phyloP scores from a whole-genome alignment of 2,888 invertebrate species.

The Drosophila peninsularis region DNA sequence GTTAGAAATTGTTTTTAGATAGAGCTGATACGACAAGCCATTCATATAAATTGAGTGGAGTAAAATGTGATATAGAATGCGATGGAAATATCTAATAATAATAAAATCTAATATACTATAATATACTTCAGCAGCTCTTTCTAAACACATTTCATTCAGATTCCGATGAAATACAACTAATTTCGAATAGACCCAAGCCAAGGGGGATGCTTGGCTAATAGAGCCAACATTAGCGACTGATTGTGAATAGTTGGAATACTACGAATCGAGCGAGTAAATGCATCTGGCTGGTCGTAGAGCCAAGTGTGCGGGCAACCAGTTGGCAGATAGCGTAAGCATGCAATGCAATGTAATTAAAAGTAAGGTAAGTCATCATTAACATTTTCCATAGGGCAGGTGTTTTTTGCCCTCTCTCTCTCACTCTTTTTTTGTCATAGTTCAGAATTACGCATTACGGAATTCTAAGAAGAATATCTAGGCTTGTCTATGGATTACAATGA shows the following conservation, averaged over 20 bases:
- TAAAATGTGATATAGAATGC: not conserved
- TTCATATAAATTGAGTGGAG: not conserved
- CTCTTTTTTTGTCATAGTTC: slow-evolving; percentile 18
- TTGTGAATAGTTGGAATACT: slow-evolving; percentile 13
- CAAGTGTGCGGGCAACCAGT: slow-evolving; percentile 26
- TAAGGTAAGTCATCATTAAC: slow-evolving; percentile 61
- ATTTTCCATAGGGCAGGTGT: slow-evolving; percentile 73
- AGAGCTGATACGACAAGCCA: not conserved
- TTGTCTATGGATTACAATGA: not conserved
- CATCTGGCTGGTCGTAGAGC: not conserved
- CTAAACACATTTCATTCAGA: not conserved
- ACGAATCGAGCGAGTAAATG: slow-evolving; percentile 14
- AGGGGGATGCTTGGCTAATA: not conserved
- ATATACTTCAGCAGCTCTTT: not conserved
- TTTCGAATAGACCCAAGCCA: not conserved
- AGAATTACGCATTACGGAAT: slow-evolving; percentile 67
- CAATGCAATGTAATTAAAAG: slow-evolving; percentile 61
- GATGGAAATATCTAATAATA: not conserved
- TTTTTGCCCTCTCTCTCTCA: not conserved
- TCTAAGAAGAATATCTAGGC: slow-evolving; percentile 9
- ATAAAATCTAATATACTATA: not conserved
- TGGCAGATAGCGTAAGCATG: slow-evolving; percentile 42
- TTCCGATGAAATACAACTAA: not conserved
- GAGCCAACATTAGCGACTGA: too few species aligned
- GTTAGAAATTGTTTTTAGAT: not conserved